A percentile compares a stretch with the other conserved stretches of the same genome.
These are phyloP conservation scores for Aurelia aurita DNA, from an alignment of 30 jellyfish, hydroid and myxozoan species.

Conservation along the genomic window DNA sequence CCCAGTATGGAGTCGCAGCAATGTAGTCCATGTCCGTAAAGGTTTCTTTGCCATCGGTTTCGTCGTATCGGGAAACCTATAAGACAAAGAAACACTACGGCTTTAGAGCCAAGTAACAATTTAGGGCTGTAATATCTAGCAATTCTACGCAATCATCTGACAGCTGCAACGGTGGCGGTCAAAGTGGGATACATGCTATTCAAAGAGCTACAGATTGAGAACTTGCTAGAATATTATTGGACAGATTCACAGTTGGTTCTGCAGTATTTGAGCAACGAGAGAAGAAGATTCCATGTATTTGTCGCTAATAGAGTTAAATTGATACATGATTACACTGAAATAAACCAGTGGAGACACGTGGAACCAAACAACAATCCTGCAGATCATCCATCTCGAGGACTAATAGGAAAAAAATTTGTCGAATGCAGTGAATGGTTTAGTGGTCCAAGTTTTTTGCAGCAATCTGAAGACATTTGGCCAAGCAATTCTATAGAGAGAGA, in stretches of 20 bases:
- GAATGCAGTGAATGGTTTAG: too few species aligned
- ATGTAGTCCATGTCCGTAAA: conserved; percentile 86
- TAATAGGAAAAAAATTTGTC: too few species aligned
- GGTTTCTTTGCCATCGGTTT: conserved; percentile 60
- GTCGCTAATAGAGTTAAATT: too few species aligned
- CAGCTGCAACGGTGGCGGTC: conserved; percentile 24
- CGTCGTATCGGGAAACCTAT: conserved; percentile 73
- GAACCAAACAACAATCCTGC: too few species aligned
- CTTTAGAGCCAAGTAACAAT: not conserved
- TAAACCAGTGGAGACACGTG: conserved; percentile 14
- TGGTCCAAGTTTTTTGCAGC: too few species aligned
- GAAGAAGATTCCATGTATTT: conserved; percentile 38
- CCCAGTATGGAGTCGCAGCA: conserved; percentile 98
- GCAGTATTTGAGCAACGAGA: conserved; percentile 26
- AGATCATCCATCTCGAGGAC: too few species aligned
- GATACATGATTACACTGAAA: too few species aligned
- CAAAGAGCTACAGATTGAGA: conserved; percentile 21
- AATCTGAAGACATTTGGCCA: conserved; percentile 11
- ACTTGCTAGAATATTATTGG: too few species aligned
- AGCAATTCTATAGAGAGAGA: too few species aligned
- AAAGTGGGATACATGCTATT: conserved; percentile 10
- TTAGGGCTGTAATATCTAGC: not conserved
- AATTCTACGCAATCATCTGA: conserved; percentile 5
- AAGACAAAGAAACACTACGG: not conserved
- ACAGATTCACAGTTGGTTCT: conserved; percentile 41